Evolutionary conservation across 2,888 invertebrate species (phyloP).

Genomic region (Drosophila mayaguana): DNA sequence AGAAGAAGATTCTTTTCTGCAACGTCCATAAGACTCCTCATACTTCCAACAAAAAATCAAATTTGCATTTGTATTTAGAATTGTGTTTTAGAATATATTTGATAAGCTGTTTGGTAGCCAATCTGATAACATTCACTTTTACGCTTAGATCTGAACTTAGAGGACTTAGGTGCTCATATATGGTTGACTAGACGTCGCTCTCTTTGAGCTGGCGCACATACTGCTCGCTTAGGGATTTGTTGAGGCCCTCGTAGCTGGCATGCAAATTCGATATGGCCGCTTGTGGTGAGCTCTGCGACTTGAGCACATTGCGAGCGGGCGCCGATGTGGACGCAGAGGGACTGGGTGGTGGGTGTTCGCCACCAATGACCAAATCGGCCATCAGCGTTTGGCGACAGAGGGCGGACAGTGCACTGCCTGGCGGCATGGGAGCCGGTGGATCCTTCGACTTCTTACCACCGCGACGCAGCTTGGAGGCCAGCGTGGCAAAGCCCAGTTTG

Average conservation of each 20-base stretch:
- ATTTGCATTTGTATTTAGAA: background rate
- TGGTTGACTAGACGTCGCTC: constrained; percentile 82
- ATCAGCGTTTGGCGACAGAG: constrained; percentile 91
- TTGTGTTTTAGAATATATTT: constrained; percentile 6
- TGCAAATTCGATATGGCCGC: constrained; percentile 49
- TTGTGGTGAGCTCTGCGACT: constrained; percentile 83
- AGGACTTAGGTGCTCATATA: constrained; percentile 23
- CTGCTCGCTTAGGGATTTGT: constrained; percentile 84
- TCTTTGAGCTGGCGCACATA: constrained; percentile 81
- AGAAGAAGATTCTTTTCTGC: background rate
- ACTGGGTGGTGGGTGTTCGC: constrained; percentile 56
- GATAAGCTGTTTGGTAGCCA: constrained; percentile 5
- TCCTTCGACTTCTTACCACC: constrained; percentile 69
- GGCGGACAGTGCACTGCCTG: constrained; percentile 88
- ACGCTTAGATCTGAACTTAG: constrained; percentile 43
- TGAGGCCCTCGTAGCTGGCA: constrained; percentile 69
- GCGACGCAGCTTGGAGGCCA: constrained; percentile 88
- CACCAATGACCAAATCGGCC: constrained; percentile 86
- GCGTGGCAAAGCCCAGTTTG: constrained; percentile 86
- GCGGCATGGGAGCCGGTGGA: constrained; percentile 71
- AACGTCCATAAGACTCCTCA: background rate
- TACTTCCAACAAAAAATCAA: no score
- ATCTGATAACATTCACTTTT: constrained; percentile 10
- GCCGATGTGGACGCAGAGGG: constrained; percentile 30
- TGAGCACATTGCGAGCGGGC: constrained; percentile 65